These are phyloP conservation scores for Calephelis virginiensis DNA, from an alignment of 1,140 invertebrate genomes.

Conservation along the genomic window DNA sequence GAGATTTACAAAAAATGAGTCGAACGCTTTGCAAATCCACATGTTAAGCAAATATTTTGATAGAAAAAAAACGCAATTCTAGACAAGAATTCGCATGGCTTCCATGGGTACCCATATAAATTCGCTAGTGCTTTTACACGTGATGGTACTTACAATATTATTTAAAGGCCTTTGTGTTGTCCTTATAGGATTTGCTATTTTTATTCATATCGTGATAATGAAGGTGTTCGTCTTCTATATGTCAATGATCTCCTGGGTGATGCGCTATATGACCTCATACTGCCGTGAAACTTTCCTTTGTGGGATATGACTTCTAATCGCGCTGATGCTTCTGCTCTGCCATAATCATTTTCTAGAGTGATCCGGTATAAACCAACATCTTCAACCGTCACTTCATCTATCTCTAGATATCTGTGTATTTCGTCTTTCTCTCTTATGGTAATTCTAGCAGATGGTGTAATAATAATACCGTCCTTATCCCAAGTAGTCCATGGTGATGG, in stretches of 20 bases:
- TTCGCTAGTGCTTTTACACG: slow-evolving; percentile 35
- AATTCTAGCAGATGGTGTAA: slow-evolving; percentile 83
- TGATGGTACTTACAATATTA: slow-evolving; percentile 24
- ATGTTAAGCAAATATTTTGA: background rate
- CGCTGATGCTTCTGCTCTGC: slow-evolving; percentile 88
- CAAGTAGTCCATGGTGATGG: slow-evolving; percentile 88
- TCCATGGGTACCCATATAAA: slow-evolving; percentile 45
- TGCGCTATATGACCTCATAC: slow-evolving; percentile 52
- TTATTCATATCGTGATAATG: slow-evolving; percentile 63
- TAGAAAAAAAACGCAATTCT: slow-evolving; percentile 15
- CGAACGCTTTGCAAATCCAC: slow-evolving; percentile 21
- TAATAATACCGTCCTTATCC: slow-evolving; percentile 86
- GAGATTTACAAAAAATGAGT: slow-evolving; percentile 28
- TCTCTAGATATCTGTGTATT: slow-evolving; percentile 86
- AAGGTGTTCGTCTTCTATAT: slow-evolving; percentile 46
- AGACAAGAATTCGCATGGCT: slow-evolving; percentile 27
- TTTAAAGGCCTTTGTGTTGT: background rate
- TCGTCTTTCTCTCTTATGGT: slow-evolving; percentile 88
- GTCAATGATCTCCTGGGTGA: slow-evolving; percentile 48
- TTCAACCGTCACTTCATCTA: slow-evolving; percentile 85
- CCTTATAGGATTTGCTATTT: background rate
- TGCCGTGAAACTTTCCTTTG: slow-evolving; percentile 61
- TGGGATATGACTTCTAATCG: slow-evolving; percentile 86
- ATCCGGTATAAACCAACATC: slow-evolving; percentile 91
- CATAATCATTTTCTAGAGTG: slow-evolving; percentile 89